Percentiles rank a stretch among this genome's conserved stretches.
Conservation (phyloP, 1,140 invertebrate genomes). For the Pinna nobilis region DNA sequence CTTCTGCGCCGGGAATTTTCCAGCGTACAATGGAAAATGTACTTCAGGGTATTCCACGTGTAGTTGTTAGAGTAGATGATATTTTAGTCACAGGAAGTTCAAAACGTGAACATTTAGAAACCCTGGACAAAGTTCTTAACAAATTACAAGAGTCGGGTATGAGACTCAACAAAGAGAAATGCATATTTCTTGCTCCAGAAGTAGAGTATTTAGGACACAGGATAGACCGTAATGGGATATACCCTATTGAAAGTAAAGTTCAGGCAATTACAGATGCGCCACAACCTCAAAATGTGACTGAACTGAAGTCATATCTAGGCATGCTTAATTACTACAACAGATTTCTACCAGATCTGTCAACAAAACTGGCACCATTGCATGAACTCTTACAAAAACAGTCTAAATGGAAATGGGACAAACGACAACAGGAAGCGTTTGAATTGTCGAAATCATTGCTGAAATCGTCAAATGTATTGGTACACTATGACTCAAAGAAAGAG, state of each 20-base stretch:
- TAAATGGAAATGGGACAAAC: conserved; percentile 42
- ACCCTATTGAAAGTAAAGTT: conserved; percentile 51
- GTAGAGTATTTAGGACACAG: conserved; percentile 69
- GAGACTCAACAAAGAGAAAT: conserved; percentile 73
- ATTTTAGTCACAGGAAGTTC: conserved; percentile 40
- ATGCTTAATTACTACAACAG: conserved; percentile 58
- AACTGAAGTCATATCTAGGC: conserved; percentile 46
- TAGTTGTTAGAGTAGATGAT: conserved; percentile 39
- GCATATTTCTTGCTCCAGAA: conserved; percentile 48
- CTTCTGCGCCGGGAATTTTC: conserved; percentile 76
- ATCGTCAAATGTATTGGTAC: conserved; percentile 58
- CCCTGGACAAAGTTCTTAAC: conserved; percentile 26
- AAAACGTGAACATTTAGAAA: conserved; percentile 30
- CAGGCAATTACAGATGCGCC: conserved; percentile 55
- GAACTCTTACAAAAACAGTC: conserved; percentile 36
- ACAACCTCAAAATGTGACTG: conserved; percentile 9
- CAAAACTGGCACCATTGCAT: conserved; percentile 38
- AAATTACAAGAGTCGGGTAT: conserved; percentile 61
- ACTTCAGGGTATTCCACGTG: conserved; percentile 52
- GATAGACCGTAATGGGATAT: conserved; percentile 51
- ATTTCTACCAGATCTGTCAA: conserved; percentile 48
- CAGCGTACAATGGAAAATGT: conserved; percentile 74
- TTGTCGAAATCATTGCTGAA: conserved; percentile 51
- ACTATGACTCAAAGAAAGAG: conserved; percentile 70
- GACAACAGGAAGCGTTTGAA: conserved; percentile 43